phyloP scores from a whole-genome alignment of 2,888 invertebrate genomes.

The Hanleya hanleyi region DNA sequence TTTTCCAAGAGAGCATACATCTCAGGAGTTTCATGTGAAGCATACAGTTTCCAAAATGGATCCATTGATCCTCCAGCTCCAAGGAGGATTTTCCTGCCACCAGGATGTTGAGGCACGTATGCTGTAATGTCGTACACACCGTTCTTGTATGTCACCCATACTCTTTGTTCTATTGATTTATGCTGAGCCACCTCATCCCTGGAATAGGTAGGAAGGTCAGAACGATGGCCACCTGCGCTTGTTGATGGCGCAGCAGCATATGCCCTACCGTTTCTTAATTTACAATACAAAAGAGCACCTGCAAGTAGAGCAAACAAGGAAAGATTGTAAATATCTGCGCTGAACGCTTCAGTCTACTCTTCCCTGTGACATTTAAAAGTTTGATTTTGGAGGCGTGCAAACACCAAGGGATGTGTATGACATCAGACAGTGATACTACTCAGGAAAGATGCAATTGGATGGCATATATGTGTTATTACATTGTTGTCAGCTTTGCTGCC shows the following conservation, averaged over 20 bases:
- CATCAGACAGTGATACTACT: no score
- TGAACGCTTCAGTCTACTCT: no score
- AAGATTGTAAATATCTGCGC: no score
- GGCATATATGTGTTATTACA: no score
- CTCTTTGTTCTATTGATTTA: conserved; percentile 77
- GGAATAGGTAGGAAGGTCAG: conserved; percentile 60
- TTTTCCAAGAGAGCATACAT: conserved; percentile 86
- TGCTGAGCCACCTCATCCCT: conserved; percentile 84
- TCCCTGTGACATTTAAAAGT: no score
- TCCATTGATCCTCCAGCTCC: conserved; percentile 95
- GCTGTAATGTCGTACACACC: conserved; percentile 97
- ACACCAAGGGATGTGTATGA: no score
- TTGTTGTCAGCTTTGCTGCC: no score
- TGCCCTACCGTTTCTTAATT: background rate
- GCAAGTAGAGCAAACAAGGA: no score
- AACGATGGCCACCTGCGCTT: conserved; percentile 40
- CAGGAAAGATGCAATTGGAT: no score
- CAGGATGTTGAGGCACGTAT: conserved; percentile 90
- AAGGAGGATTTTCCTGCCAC: conserved; percentile 89
- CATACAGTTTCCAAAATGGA: conserved; percentile 87
- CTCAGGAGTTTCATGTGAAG: conserved; percentile 75
- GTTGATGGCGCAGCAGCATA: conserved; percentile 10
- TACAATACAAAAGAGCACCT: conserved; percentile 29
- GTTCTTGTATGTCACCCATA: conserved; percentile 76
- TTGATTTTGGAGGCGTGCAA: no score